Conservation (phyloP, 2,113 vertebrate species). For the Ahaetulla prasina region DNA sequence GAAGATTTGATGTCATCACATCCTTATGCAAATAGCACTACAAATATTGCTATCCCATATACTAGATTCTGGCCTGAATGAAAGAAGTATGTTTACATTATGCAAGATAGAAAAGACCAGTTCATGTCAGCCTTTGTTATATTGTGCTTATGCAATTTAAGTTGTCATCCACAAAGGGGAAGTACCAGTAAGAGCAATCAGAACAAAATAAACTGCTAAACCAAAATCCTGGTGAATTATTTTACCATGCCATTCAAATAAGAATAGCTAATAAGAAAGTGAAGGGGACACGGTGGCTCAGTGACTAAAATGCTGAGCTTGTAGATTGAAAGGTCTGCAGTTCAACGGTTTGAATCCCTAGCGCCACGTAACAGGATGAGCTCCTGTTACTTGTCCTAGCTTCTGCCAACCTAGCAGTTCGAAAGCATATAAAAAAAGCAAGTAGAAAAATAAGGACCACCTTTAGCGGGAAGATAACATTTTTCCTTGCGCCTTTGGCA, state of each 20-base stretch:
- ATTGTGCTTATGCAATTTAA: neutral
- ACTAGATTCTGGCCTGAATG: neutral
- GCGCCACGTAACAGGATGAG: too few species aligned
- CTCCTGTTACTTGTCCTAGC: too few species aligned
- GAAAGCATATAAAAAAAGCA: too few species aligned
- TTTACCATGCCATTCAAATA: neutral
- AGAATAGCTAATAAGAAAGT: neutral
- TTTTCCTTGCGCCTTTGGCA: too few species aligned
- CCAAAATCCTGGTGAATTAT: neutral
- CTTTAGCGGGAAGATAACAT: too few species aligned
- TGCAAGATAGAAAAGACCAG: neutral
- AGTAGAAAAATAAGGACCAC: too few species aligned
- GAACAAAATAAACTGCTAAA: neutral
- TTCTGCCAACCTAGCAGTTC: too few species aligned
- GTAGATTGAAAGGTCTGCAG: too few species aligned
- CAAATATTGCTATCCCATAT: neutral
- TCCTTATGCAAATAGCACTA: neutral
- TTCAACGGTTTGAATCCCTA: too few species aligned
- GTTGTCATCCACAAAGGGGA: neutral
- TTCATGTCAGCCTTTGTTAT: neutral
- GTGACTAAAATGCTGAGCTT: too few species aligned
- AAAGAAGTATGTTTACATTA: neutral
- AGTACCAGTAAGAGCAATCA: neutral
- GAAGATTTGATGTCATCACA: neutral
- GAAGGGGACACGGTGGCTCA: neutral